A percentile compares a stretch with the other conserved stretches of the same genome.
These are phyloP conservation scores for Scolopax rusticola DNA, from an alignment of 2,797 vertebrate genomes.

Conservation along the genomic window DNA sequence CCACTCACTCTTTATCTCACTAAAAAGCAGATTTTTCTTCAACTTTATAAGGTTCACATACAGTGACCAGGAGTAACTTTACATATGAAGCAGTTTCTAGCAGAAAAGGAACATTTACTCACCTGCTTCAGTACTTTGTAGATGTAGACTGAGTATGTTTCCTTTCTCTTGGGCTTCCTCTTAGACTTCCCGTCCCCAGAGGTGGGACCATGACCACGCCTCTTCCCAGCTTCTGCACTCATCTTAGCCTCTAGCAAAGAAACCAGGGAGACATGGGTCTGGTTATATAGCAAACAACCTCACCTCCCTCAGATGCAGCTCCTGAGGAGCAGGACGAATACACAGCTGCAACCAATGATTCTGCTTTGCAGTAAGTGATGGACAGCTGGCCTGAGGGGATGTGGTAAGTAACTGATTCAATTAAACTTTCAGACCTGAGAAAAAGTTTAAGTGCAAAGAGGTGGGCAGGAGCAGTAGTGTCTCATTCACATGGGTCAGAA, in stretches of 20 bases:
- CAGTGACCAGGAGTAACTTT: neutral
- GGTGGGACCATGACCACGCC: slow-evolving; percentile 35
- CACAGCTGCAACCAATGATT: neutral
- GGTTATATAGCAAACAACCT: neutral
- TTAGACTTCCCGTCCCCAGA: slow-evolving; percentile 74
- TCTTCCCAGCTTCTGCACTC: slow-evolving; percentile 77
- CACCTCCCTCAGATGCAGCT: neutral
- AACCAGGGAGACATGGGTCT: fast-evolving
- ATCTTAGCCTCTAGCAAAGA: slow-evolving; percentile 21
- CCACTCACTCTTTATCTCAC: neutral
- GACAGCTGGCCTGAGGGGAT: neutral
- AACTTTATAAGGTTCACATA: fast-evolving
- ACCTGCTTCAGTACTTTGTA: slow-evolving; percentile 90
- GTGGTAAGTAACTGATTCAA: neutral
- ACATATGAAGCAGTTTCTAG: fast-evolving
- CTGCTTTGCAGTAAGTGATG: neutral
- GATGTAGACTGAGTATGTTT: slow-evolving; percentile 85
- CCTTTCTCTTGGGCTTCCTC: slow-evolving; percentile 79
- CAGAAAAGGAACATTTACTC: neutral
- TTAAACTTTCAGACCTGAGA: neutral
- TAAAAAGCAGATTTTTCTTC: neutral
- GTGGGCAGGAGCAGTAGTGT: neutral
- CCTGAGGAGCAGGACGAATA: neutral
- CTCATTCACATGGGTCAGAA: neutral
- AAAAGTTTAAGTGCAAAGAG: neutral